A percentile compares a stretch with the other conserved stretches of the same genome.
These are phyloP conservation scores for Chrysolophus pictus DNA, from an alignment of 2,797 vertebrate genomes.

Conservation along the genomic window DNA sequence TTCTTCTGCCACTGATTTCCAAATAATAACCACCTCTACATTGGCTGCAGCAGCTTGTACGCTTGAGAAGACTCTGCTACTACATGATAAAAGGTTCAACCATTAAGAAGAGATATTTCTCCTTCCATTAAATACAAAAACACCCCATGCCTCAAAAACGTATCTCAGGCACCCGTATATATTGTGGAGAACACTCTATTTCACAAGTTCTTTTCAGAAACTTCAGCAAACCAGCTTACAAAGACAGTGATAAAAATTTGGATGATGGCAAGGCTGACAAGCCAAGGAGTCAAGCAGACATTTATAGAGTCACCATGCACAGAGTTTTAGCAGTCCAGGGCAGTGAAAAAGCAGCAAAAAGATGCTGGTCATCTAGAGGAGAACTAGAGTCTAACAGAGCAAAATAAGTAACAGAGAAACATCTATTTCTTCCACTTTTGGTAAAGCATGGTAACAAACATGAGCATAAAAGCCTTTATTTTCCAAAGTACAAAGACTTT, in stretches of 20 bases:
- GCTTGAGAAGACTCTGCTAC: neutral
- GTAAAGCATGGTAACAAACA: neutral
- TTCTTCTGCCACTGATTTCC: neutral
- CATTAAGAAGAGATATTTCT: neutral
- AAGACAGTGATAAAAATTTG: neutral
- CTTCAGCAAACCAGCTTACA: neutral
- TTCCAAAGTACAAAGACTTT: neutral
- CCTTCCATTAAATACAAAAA: neutral
- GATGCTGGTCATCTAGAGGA: neutral
- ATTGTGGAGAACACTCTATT: neutral
- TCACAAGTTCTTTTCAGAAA: slow-evolving; percentile 19
- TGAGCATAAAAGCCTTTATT: neutral
- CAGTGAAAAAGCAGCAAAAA: neutral
- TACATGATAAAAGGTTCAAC: neutral
- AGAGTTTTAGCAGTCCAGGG: neutral
- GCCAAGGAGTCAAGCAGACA: neutral
- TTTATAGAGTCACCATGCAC: neutral
- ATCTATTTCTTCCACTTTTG: neutral
- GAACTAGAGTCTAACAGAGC: neutral
- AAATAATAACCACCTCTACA: neutral
- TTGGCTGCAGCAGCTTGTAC: neutral
- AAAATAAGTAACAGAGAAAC: neutral
- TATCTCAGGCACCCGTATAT: neutral
- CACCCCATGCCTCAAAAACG: neutral
- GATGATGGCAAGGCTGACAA: neutral